Evolutionary conservation across 2,888 invertebrate genomes (phyloP).

Genomic region (Phragmatobia fuliginosa): DNA sequence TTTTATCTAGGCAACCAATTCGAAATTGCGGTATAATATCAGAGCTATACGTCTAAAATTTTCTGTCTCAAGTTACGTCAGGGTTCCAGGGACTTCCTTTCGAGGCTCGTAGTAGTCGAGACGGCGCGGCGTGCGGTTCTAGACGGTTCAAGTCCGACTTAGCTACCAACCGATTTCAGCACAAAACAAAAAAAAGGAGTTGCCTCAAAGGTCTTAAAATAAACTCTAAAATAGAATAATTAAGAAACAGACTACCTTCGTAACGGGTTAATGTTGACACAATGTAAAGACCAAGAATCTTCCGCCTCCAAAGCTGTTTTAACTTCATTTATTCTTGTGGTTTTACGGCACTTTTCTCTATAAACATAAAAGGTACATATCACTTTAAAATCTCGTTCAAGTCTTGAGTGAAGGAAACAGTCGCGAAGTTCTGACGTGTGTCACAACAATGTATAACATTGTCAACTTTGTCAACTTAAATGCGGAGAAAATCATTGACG

Average conservation of each 20-base stretch:
- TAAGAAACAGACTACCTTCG: background rate
- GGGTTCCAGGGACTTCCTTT: too few species aligned
- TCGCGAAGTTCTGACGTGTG: slow-evolving; percentile 2
- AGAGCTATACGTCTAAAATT: too few species aligned
- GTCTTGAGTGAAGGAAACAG: slow-evolving; percentile 3
- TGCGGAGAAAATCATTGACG: background rate
- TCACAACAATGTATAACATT: slow-evolving; percentile 10
- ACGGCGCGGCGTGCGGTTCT: too few species aligned
- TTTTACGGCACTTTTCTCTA: background rate
- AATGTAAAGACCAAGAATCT: background rate
- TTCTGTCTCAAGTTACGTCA: too few species aligned
- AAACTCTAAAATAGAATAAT: background rate
- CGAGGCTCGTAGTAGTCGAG: too few species aligned
- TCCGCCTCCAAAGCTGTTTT: background rate
- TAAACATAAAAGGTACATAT: slow-evolving; percentile 5
- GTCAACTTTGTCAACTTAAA: slow-evolving; percentile 5
- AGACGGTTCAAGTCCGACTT: too few species aligned
- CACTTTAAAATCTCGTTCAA: slow-evolving; percentile 4
- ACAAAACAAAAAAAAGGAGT: too few species aligned
- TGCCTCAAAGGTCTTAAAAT: too few species aligned
- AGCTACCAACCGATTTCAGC: too few species aligned
- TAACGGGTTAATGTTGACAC: background rate
- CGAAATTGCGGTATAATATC: too few species aligned
- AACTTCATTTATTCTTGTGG: background rate
- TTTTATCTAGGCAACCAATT: background rate